These are phyloP conservation scores for Cydia amplana DNA, from an alignment of 1,140 invertebrate species.

Conservation along the genomic window DNA sequence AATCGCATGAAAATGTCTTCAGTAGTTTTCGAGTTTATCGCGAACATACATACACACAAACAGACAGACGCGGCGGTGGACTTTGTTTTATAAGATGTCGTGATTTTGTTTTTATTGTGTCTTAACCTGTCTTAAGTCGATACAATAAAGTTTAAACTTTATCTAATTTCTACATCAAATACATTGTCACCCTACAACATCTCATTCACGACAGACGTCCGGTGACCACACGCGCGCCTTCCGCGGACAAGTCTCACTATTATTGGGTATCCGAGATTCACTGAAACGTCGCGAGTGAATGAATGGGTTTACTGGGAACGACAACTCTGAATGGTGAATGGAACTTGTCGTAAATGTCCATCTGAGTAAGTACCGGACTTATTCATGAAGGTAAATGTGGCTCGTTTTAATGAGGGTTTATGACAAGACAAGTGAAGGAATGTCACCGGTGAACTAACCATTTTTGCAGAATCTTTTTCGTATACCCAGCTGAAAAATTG, in stretches of 20 bases:
- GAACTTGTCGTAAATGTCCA: constrained; percentile 16
- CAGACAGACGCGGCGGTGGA: too few relatives aligned
- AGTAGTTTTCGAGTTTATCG: too few relatives aligned
- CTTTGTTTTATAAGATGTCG: too few relatives aligned
- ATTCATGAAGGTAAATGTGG: neutral
- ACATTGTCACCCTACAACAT: constrained; percentile 41
- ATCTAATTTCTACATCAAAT: neutral
- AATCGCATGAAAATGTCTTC: too few relatives aligned
- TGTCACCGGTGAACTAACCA: too few relatives aligned
- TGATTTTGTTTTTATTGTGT: too few relatives aligned
- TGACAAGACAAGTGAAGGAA: neutral
- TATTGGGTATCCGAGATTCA: constrained; percentile 57
- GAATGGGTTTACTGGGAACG: constrained; percentile 52
- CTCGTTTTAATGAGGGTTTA: neutral
- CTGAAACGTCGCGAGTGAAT: constrained; percentile 39
- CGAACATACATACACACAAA: too few relatives aligned
- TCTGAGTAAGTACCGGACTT: constrained; percentile 1
- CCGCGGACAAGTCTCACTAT: constrained; percentile 23
- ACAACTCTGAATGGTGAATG: constrained; percentile 1
- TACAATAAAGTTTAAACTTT: too few relatives aligned
- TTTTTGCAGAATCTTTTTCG: too few relatives aligned
- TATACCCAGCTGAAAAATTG: too few relatives aligned
- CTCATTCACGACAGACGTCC: constrained; percentile 46
- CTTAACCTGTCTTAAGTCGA: too few relatives aligned
- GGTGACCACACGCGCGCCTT: constrained; percentile 53